These are phyloP conservation scores for silkworm (Bombyx mori) DNA, from an alignment of 1,140 invertebrate genomes.

Conservation along the genomic window ASM3026992v2 NC_085121.1:5226501-5227000, in stretches of 20 bases:
- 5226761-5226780: constrained; percentile 51
- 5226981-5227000: constrained; percentile 18
- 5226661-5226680: no score
- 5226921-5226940: constrained; percentile 50
- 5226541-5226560: no score
- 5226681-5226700: constrained; percentile 4
- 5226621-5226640: no score
- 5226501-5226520: no score
- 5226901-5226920: constrained; percentile 27
- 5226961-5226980: not conserved
- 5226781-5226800: constrained; percentile 31
- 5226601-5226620: no score
- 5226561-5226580: no score
- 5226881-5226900: constrained; percentile 15
- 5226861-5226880: constrained; percentile 8
- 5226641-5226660: no score
- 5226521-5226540: no score
- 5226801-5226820: constrained; percentile 21
- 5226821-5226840: constrained; percentile 9
- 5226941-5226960: constrained; percentile 42
- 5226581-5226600: no score
- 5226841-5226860: constrained; percentile 23
- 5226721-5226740: constrained; percentile 43
- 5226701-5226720: constrained; percentile 14
- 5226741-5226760: constrained; percentile 52